Percentiles rank a stretch among this genome's conserved stretches.
Evolutionary conservation across 2,797 vertebrate genomes (phyloP).

Genomic region (Platalea minor): DNA sequence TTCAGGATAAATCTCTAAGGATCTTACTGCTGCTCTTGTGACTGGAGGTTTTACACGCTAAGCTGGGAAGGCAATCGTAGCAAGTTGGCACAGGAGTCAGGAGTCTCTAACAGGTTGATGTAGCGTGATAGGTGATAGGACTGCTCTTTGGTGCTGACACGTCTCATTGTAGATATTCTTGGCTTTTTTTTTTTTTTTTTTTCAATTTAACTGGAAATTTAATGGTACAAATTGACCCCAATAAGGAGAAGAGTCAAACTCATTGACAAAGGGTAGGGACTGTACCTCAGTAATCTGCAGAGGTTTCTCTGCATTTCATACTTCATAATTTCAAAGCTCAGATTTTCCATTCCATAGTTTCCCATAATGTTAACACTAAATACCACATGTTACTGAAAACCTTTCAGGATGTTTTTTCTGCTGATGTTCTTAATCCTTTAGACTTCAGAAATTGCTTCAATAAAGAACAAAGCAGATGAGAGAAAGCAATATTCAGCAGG

Average conservation of each 20-base stretch:
- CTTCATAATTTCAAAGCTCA: not conserved
- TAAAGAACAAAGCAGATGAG: too few species aligned
- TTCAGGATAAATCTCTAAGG: not conserved
- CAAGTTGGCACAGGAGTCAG: not conserved
- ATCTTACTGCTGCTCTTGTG: not conserved
- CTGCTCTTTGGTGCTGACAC: not conserved
- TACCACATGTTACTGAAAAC: not conserved
- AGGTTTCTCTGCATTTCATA: not conserved
- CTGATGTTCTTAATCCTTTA: too few species aligned
- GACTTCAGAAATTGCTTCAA: too few species aligned
- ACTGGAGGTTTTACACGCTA: not conserved
- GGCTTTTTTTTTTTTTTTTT: not conserved
- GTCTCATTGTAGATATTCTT: not conserved
- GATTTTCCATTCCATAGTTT: not conserved
- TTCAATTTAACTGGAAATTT: not conserved
- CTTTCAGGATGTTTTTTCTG: too few species aligned
- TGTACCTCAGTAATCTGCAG: not conserved
- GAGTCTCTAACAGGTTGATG: not conserved
- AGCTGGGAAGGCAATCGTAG: not conserved
- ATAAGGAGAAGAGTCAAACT: not conserved
- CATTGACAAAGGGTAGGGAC: not conserved
- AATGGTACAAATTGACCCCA: not conserved
- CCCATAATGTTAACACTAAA: not conserved
- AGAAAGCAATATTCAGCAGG: constrained; percentile 4
- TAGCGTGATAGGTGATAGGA: not conserved